Conservation (phyloP, 2,113 vertebrate genomes). For the Toxotes chatareus region DNA sequence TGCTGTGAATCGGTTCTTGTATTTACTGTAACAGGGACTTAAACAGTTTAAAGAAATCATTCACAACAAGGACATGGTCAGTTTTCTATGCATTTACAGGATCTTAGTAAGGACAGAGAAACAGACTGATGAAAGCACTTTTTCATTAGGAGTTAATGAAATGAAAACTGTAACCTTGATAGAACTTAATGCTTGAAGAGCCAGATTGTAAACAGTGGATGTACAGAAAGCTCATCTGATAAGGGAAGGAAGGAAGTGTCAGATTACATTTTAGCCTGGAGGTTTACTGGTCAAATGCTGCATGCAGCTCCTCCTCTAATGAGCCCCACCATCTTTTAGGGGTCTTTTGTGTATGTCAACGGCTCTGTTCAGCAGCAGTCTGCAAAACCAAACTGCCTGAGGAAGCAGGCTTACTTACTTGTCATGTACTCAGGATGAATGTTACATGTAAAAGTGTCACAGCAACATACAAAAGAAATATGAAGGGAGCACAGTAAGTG, state of each 20-base stretch:
- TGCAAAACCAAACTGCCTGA: slow-evolving; percentile 12
- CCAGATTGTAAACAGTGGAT: not conserved
- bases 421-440: not conserved
- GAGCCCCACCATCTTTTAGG: not conserved
- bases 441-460: not conserved
- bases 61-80: not conserved
- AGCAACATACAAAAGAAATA: not conserved
- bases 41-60: not conserved
- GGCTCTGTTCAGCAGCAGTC: slow-evolving; percentile 28
- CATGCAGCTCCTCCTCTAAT: not conserved
- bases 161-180: not conserved
- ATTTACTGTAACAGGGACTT: not conserved
- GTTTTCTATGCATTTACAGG: too few species aligned
- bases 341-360: slow-evolving; percentile 7
- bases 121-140: not conserved
- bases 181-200: not conserved
- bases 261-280: slow-evolving; percentile 40
- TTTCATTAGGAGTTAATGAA: not conserved
- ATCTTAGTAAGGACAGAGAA: not conserved
- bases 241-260: slow-evolving; percentile 1
- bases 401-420: not conserved
- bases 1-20: not conserved
- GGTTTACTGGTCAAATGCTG: slow-evolving; percentile 54
- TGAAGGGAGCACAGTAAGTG: not conserved
- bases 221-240: not conserved